Conservation (phyloP, 1,140 invertebrate species). For the Argopecten irradians region DNA sequence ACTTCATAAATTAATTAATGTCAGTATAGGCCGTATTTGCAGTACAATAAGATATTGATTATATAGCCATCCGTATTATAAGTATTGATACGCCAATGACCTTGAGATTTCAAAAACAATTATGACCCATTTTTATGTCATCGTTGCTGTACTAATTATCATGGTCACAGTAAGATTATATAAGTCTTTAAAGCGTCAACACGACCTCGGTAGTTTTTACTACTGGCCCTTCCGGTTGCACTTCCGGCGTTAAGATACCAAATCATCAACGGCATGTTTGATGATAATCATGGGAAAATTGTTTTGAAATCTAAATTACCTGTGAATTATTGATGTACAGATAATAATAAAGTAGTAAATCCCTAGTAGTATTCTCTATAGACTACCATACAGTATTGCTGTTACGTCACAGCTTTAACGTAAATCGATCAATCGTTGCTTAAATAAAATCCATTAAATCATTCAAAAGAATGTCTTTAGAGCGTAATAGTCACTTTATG, state of each 20-base stretch:
- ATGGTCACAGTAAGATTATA: background rate
- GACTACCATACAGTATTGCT: background rate
- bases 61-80: no score
- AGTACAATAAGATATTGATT: no score
- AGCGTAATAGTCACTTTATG: no score
- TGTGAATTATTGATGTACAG: background rate
- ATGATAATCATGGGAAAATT: background rate
- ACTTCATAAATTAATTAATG: no score
- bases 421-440: background rate
- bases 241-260: background rate
- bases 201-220: background rate
- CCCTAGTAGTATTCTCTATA: background rate
- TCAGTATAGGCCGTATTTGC: no score
- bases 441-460: no score
- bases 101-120: background rate
- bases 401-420: background rate
- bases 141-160: background rate
- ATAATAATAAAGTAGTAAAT: background rate
- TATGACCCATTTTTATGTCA: background rate
- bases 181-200: background rate
- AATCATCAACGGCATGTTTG: background rate
- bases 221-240: background rate
- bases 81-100: background rate
- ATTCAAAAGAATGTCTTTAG: no score
- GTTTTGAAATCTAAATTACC: background rate